Conservation (phyloP, 1,140 invertebrate genomes). For the Cataglyphis hispanica region DNA sequence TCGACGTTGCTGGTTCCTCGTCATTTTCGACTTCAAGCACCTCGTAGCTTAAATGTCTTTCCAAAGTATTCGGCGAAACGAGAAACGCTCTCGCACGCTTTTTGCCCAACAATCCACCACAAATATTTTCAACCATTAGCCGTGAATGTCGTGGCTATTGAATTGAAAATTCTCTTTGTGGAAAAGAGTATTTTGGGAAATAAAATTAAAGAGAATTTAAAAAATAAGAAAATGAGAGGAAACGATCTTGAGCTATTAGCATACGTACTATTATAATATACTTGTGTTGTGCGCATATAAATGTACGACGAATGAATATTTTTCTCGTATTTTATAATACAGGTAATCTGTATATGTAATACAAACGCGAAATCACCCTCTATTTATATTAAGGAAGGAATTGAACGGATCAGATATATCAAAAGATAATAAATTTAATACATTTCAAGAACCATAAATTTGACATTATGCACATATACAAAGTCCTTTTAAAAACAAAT, state of each 20-base stretch:
- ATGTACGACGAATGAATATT: neutral
- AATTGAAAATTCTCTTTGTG: neutral
- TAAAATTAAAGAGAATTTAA: neutral
- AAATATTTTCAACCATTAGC: neutral
- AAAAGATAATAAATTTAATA: too few relatives aligned
- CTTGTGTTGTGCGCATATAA: too few relatives aligned
- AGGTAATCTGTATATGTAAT: neutral
- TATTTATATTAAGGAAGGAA: too few relatives aligned
- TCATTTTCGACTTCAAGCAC: constrained; percentile 78
- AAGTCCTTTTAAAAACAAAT: too few relatives aligned
- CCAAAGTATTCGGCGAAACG: constrained; percentile 37
- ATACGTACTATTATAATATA: too few relatives aligned
- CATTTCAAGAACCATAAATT: too few relatives aligned
- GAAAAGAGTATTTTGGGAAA: neutral
- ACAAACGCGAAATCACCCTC: neutral
- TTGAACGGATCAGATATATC: too few relatives aligned
- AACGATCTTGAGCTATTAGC: neutral
- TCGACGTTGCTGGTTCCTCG: constrained; percentile 69
- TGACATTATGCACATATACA: too few relatives aligned
- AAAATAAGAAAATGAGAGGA: neutral
- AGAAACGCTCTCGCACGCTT: constrained; percentile 22
- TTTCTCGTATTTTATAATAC: neutral
- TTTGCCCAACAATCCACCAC: neutral
- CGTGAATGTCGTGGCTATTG: neutral
- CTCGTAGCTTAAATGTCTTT: constrained; percentile 66